Conservation (phyloP, 2,797 vertebrate species). For the Triplophysa yarkandensis region DNA sequence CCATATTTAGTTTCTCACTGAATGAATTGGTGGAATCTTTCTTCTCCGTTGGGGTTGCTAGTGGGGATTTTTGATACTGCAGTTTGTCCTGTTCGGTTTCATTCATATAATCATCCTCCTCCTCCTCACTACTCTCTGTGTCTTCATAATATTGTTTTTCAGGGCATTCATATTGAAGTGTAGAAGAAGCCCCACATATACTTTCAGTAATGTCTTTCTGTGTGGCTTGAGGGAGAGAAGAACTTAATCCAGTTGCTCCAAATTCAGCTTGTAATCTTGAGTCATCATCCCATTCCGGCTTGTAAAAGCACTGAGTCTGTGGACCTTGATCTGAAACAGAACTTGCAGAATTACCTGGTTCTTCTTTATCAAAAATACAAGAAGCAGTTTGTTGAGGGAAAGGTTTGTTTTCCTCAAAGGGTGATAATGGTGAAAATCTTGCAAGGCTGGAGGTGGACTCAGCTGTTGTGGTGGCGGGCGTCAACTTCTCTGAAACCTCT, state of each 20-base stretch:
- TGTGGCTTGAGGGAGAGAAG: slow-evolving; percentile 62
- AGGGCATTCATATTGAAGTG: slow-evolving; percentile 74
- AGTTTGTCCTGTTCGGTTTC: slow-evolving; percentile 68
- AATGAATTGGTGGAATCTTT: slow-evolving; percentile 55
- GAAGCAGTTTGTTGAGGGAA: slow-evolving; percentile 71
- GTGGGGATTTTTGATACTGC: slow-evolving; percentile 64
- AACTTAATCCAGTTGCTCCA: slow-evolving; percentile 67
- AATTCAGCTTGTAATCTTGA: slow-evolving; percentile 64
- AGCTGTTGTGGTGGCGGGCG: slow-evolving; percentile 64
- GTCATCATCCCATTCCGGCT: slow-evolving; percentile 71
- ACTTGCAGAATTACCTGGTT: slow-evolving; percentile 55
- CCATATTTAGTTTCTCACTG: slow-evolving; percentile 63
- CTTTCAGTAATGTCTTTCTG: slow-evolving; percentile 76
- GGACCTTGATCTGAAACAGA: slow-evolving; percentile 73
- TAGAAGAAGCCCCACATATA: slow-evolving; percentile 81
- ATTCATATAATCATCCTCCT: slow-evolving; percentile 75
- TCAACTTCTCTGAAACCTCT: slow-evolving; percentile 86
- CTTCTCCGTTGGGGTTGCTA: slow-evolving; percentile 38
- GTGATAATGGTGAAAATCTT: slow-evolving; percentile 79
- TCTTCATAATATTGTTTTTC: slow-evolving; percentile 79
- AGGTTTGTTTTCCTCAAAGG: slow-evolving; percentile 76
- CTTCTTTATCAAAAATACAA: slow-evolving; percentile 69
- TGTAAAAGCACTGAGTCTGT: slow-evolving; percentile 78
- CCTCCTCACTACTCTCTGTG: slow-evolving; percentile 81
- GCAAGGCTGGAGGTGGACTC: slow-evolving; percentile 78